These are phyloP conservation scores for Heliothis virescens DNA, from an alignment of 1,140 invertebrate genomes.

Conservation along the genomic window DNA sequence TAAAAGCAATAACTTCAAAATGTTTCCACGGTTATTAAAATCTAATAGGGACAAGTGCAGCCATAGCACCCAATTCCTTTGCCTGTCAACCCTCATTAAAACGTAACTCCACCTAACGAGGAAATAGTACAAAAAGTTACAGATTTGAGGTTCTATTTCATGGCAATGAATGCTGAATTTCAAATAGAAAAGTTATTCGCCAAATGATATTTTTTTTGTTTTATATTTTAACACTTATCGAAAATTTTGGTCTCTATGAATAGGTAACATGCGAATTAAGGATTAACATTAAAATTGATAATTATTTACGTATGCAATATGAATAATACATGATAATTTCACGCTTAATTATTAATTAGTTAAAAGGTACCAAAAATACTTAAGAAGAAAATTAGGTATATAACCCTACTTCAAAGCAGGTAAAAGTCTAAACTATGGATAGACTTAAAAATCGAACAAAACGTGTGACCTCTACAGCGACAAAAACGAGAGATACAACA, in stretches of 20 bases:
- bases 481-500: background rate
- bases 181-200: background rate
- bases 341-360: no score
- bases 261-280: no score
- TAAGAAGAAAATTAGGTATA: no score
- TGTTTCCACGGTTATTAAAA: conserved; percentile 7
- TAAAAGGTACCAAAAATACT: background rate
- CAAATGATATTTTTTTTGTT: background rate
- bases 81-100: conserved; percentile 27
- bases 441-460: no score
- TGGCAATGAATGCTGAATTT: background rate
- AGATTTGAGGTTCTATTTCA: conserved; percentile 9
- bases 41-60: conserved; percentile 7
- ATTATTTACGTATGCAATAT: no score
- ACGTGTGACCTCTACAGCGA: no score
- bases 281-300: no score
- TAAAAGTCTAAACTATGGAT: no score
- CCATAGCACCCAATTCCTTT: conserved; percentile 19
- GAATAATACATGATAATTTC: no score
- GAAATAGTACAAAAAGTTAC: conserved; percentile 25
- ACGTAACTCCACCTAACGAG: conserved; percentile 15
- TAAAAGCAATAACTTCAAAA: background rate
- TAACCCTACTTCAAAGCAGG: no score
- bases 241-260: no score
- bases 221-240: no score